phyloP scores from a whole-genome alignment of 2,888 invertebrate genomes.

The Rhingia campestris region DNA sequence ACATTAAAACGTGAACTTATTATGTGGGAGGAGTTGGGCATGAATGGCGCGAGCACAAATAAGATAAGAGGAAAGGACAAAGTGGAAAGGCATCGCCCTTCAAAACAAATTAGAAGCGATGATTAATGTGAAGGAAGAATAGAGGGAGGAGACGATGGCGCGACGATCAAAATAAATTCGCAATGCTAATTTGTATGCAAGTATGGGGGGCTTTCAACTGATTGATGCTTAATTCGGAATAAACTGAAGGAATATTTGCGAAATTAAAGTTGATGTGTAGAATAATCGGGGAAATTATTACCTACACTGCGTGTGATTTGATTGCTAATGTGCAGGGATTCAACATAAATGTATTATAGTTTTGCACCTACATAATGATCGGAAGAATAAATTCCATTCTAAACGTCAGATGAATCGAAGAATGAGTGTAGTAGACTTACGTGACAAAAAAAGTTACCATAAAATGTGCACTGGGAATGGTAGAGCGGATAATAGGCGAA shows the following conservation, averaged over 20 bases:
- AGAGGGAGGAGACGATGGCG: slow-evolving; percentile 19
- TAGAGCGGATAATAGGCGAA: too few relatives aligned
- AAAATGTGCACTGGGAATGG: too few relatives aligned
- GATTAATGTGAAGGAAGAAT: slow-evolving; percentile 31
- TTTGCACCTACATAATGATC: not conserved
- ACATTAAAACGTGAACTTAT: slow-evolving; percentile 44
- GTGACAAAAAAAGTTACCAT: not conserved
- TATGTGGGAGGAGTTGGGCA: slow-evolving; percentile 50
- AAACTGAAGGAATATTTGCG: slow-evolving; percentile 55
- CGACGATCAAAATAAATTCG: slow-evolving; percentile 42
- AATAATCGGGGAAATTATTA: slow-evolving; percentile 40
- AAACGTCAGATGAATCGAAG: not conserved
- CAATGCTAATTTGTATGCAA: slow-evolving; percentile 56
- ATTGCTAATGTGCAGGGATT: slow-evolving; percentile 30
- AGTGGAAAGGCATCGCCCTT: slow-evolving; percentile 6
- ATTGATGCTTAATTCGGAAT: slow-evolving; percentile 56
- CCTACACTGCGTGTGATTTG: slow-evolving; percentile 16
- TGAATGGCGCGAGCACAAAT: slow-evolving; percentile 34
- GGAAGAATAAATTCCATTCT: not conserved
- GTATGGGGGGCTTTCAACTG: slow-evolving; percentile 37
- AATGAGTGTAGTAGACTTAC: not conserved
- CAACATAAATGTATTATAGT: not conserved
- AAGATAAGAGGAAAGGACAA: slow-evolving; percentile 15
- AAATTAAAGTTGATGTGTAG: slow-evolving; percentile 38
- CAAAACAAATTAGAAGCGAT: slow-evolving; percentile 42